Evolutionary conservation across 2,797 vertebrate genomes (phyloP).

Genomic region (Gobio occitaniae): DNA sequence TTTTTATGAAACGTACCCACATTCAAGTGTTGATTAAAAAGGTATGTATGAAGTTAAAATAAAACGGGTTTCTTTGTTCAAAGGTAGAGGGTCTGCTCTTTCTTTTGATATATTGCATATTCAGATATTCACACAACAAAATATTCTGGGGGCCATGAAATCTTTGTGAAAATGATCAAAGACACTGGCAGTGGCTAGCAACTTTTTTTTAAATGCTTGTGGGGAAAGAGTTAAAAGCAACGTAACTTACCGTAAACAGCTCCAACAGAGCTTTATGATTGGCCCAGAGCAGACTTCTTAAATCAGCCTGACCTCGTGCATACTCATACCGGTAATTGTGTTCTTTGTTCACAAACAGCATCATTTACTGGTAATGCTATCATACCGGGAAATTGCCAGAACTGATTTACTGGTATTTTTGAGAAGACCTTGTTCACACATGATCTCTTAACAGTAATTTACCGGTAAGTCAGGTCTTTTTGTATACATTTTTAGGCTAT

Average conservation of each 20-base stretch:
- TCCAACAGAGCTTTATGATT: background rate
- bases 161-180: no score
- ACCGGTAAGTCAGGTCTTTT: background rate
- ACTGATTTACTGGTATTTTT: background rate
- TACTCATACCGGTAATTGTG: background rate
- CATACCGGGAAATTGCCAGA: background rate
- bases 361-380: background rate
- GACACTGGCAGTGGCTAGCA: no score
- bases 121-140: no score
- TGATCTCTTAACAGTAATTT: background rate
- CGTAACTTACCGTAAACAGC: background rate
- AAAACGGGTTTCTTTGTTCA: no score
- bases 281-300: background rate
- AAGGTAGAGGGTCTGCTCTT: no score
- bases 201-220: no score
- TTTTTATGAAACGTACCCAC: no score
- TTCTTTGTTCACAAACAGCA: background rate
- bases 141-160: no score
- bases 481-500: background rate
- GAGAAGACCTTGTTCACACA: background rate
- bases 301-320: background rate
- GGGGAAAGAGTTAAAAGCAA: no score
- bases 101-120: no score
- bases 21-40: no score
- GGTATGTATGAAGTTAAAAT: no score